Percentiles rank a stretch among this genome's conserved stretches.
Conservation (phyloP, 2,113 vertebrate species). For the Daubentonia madagascariensis region DNA sequence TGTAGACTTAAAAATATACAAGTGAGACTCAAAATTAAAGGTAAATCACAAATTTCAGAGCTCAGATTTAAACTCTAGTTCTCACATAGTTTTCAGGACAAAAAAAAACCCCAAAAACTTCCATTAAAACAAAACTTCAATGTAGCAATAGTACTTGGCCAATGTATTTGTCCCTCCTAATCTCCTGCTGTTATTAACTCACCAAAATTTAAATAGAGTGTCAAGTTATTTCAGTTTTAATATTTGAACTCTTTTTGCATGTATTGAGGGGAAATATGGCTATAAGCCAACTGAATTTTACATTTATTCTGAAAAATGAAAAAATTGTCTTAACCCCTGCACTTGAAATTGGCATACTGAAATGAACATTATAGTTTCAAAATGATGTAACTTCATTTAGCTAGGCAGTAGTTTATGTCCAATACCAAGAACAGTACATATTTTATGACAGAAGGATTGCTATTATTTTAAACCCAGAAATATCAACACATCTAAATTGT, state of each 20-base stretch:
- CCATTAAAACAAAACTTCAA: background rate
- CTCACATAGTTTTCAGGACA: background rate
- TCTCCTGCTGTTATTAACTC: background rate
- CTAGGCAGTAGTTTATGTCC: background rate
- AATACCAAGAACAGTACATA: background rate
- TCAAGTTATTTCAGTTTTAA: background rate
- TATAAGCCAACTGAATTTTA: background rate
- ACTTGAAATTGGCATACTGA: background rate
- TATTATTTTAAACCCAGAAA: background rate
- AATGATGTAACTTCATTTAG: background rate
- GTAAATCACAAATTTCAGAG: background rate
- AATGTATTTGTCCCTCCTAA: background rate
- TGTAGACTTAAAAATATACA: background rate
- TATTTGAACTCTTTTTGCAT: background rate
- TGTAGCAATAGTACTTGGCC: background rate
- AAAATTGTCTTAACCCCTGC: background rate
- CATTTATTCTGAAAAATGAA: conserved; percentile 25
- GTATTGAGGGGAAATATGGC: background rate
- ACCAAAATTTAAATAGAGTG: background rate
- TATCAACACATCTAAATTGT: background rate
- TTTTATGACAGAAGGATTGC: background rate
- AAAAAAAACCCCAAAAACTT: background rate
- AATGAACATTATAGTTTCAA: background rate
- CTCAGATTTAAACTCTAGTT: background rate
- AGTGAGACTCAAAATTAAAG: background rate